Evolutionary conservation across 1,140 invertebrate species (phyloP).

Genomic region (Stegodyphus mimosarum): DNA sequence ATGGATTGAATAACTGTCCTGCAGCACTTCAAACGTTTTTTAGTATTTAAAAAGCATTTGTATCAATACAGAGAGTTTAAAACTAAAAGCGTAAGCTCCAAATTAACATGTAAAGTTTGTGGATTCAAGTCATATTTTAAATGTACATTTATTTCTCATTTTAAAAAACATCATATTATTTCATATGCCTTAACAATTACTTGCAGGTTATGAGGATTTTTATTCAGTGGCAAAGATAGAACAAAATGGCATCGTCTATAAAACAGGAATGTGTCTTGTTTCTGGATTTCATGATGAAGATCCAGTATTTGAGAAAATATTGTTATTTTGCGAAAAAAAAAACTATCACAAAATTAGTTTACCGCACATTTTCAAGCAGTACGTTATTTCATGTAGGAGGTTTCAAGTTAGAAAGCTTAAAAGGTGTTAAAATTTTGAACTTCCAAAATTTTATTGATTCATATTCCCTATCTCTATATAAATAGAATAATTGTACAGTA

Average conservation of each 20-base stretch:
- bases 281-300: not conserved
- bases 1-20: not conserved
- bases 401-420: not conserved
- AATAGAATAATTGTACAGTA: not conserved
- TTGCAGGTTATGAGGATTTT: not conserved
- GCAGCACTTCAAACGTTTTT: not conserved
- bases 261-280: not conserved
- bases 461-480: not conserved
- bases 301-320: not conserved
- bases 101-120: not conserved
- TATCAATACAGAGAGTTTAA: not conserved
- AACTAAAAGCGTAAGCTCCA: not conserved
- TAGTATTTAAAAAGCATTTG: not conserved
- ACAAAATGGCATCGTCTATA: not conserved
- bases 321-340: not conserved
- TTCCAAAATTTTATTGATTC: not conserved
- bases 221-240: not conserved
- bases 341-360: not conserved
- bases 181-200: not conserved
- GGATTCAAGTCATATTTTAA: not conserved
- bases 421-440: not conserved
- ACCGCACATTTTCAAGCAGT: not conserved
- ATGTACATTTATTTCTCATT: not conserved
- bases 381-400: not conserved
- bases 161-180: not conserved